These are phyloP conservation scores for Oceanodroma leucorhoa DNA, from an alignment of 2,797 vertebrate species.

Conservation along the genomic window DNA sequence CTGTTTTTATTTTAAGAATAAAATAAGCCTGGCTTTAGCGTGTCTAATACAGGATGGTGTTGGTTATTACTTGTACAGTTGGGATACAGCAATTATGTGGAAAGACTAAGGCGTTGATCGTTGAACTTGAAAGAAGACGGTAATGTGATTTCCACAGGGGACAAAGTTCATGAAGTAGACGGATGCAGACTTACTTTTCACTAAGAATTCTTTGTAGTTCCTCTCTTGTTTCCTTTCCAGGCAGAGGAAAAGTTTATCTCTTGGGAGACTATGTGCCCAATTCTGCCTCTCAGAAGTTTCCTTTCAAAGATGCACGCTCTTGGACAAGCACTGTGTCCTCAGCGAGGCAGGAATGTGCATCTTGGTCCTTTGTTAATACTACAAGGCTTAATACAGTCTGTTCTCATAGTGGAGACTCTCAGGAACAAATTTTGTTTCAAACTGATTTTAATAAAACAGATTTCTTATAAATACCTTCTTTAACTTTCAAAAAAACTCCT, in stretches of 20 bases:
- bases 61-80: constrained; percentile 23
- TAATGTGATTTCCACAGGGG: background rate
- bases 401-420: constrained; percentile 24
- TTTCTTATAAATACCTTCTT: constrained; percentile 22
- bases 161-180: background rate
- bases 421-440: constrained; percentile 44
- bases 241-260: background rate
- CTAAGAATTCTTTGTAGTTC: background rate
- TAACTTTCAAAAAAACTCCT: background rate
- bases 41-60: constrained; percentile 53
- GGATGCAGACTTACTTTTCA: background rate
- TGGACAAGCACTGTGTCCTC: background rate
- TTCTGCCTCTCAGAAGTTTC: background rate
- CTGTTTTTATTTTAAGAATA: constrained; percentile 75
- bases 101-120: background rate
- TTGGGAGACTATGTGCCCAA: background rate
- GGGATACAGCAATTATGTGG: background rate
- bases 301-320: background rate
- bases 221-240: background rate
- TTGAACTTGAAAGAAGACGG: background rate
- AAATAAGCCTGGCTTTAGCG: constrained; percentile 68
- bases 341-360: background rate
- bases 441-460: constrained; percentile 52
- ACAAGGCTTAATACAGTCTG: background rate
- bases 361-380: background rate